Conservation (phyloP, 2,888 invertebrate genomes). For the Conistra vaccinii region DNA sequence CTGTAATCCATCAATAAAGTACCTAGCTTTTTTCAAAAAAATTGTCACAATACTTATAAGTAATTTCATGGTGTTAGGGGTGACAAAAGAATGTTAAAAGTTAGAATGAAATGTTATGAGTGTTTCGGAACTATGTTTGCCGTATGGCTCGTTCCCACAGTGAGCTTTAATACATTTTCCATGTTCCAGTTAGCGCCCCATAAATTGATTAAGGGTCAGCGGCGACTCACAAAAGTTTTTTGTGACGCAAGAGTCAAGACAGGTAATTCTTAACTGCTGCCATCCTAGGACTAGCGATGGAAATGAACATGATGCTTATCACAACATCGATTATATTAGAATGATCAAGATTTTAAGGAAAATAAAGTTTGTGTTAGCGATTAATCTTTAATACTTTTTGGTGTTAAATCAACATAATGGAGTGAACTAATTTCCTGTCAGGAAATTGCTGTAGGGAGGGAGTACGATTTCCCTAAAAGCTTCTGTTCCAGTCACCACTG, state of each 20-base stretch:
- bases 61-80: slow-evolving; percentile 55
- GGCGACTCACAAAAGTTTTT: slow-evolving; percentile 86
- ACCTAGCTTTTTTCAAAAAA: slow-evolving; percentile 35
- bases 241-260: slow-evolving; percentile 75
- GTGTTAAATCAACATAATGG: slow-evolving; percentile 70
- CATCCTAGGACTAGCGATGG: slow-evolving; percentile 69
- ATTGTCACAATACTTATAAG: slow-evolving; percentile 36
- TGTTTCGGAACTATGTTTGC: slow-evolving; percentile 78
- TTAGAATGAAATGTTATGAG: slow-evolving; percentile 73
- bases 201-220: slow-evolving; percentile 90
- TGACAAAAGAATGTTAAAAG: slow-evolving; percentile 60
- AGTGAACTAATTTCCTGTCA: slow-evolving; percentile 85
- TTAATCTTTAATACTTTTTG: slow-evolving; percentile 57
- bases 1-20: slow-evolving; percentile 12
- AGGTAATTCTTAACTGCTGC: slow-evolving; percentile 79
- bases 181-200: slow-evolving; percentile 90
- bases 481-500: slow-evolving; percentile 76
- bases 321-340: slow-evolving; percentile 25
- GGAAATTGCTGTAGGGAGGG: slow-evolving; percentile 85
- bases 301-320: slow-evolving; percentile 36
- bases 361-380: slow-evolving; percentile 30
- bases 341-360: slow-evolving; percentile 26
- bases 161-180: slow-evolving; percentile 90
- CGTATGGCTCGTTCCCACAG: slow-evolving; percentile 87
- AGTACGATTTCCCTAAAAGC: slow-evolving; percentile 83